Base-by-base conservation (phyloP, 2,113 vertebrate species). In the Gymnorhina tibicen region DNA sequence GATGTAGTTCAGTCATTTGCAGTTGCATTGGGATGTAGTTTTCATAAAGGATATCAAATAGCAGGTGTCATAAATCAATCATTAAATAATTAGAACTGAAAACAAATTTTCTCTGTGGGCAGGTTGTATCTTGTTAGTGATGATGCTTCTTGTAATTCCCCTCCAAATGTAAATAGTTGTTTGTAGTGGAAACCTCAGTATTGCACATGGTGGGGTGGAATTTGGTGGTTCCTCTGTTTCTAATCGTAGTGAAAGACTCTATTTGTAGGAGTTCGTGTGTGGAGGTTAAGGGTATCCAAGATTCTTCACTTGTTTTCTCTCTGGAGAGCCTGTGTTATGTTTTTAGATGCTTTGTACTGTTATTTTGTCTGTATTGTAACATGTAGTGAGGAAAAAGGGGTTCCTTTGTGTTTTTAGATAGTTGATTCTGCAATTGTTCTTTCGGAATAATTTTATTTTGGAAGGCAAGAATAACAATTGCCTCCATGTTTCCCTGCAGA, bases 341-440 rank as follows among this genome's bases (percentile, higher is more conserved):
- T 59, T 35, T 73, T 35, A 60, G 75, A 28, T 59, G 33, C 24
- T 85, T 69, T 69, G 10, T 73, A 12, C 18, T 44, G 4, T 42
- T 56, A 6, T 35, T 69, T 58, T 50, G 27, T 69, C 41, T 32
- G 1, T 46, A 16, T 28, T 44, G 10, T 14, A 52, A 59, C 11
- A 42, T 1, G 1, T 0, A 21, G 27, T 6, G 21, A 42, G 41
- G 20, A 13, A 21, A 28, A 88, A 56, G 6, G 9, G 16, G 4
- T 8, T 84, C 53, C 24, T 50, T 15, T 47, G 27, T 32, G 7
- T 39, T 53, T 87, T 63, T 44, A 70, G 49, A 4, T 16, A 7
- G 7, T 42, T 85, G 33, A 55, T 22, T 74, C 64, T 63, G 46
- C 42, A 79, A 1, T 74, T 76, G 49, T 11, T 59, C 63, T 64